These are phyloP conservation scores for Plutella xylostella DNA, from an alignment of 2,888 invertebrate genomes.

Conservation along the genomic window DNA sequence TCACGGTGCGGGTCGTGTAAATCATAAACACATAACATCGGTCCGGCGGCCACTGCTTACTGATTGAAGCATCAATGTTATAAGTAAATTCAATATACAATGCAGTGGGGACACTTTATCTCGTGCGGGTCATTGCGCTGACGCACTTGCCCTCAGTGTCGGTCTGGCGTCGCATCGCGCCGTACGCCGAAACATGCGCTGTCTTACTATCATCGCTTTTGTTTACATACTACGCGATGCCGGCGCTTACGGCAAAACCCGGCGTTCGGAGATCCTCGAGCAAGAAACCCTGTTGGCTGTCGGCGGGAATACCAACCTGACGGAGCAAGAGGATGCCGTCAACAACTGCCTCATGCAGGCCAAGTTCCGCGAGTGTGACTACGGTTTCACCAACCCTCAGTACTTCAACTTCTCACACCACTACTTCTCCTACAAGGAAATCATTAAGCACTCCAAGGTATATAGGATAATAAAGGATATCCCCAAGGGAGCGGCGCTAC, in stretches of 20 bases:
- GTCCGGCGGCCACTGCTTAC: no score
- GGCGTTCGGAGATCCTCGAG: slow-evolving; percentile 39
- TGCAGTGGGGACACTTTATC: no score
- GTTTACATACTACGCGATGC: no score
- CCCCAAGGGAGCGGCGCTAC: slow-evolving; percentile 82
- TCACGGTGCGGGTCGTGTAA: no score
- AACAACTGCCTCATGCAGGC: slow-evolving; percentile 71
- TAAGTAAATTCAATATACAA: no score
- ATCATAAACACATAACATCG: no score
- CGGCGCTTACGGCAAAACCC: background rate
- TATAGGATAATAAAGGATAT: slow-evolving; percentile 74
- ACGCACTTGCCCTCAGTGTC: no score
- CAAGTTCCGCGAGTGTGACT: slow-evolving; percentile 65
- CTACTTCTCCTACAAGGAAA: slow-evolving; percentile 71
- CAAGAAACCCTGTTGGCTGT: slow-evolving; percentile 54
- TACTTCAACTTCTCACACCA: slow-evolving; percentile 75
- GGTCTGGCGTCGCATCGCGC: no score
- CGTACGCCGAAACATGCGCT: no score
- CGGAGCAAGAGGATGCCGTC: slow-evolving; percentile 54
- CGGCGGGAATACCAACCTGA: slow-evolving; percentile 64
- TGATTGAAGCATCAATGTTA: no score
- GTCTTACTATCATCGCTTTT: no score
- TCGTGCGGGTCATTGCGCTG: no score
- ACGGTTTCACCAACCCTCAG: slow-evolving; percentile 64
- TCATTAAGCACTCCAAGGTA: slow-evolving; percentile 72